Evolutionary conservation across 1,140 invertebrate species (phyloP).

Genomic region (Adoxophyes honmai): DNA sequence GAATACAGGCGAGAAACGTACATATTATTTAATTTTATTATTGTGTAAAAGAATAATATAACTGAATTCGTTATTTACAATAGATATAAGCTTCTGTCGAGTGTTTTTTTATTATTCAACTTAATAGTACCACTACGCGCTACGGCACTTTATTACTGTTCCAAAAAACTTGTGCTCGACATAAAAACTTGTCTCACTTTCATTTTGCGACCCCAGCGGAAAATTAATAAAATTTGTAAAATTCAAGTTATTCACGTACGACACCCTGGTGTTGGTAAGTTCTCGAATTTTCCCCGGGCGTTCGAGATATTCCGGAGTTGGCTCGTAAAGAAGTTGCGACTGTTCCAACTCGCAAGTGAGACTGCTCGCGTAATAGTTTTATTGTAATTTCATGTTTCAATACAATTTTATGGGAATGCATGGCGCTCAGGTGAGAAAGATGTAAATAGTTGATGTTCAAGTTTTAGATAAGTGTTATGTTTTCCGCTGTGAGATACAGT

Average conservation of each 20-base stretch:
- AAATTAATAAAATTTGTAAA: not conserved
- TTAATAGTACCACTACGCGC: too few species aligned
- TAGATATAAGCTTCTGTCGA: too few species aligned
- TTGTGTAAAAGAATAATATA: too few species aligned
- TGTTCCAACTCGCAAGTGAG: conserved; percentile 26
- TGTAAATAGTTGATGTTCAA: not conserved
- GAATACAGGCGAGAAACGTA: too few species aligned
- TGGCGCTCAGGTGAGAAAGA: not conserved
- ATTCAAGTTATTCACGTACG: conserved; percentile 7
- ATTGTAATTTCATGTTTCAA: conserved; percentile 37
- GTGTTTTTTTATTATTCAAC: too few species aligned
- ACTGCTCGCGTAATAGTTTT: conserved; percentile 53
- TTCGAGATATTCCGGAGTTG: conserved; percentile 21
- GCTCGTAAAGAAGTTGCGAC: conserved; percentile 37
- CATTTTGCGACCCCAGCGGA: not conserved
- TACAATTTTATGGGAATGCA: conserved; percentile 23
- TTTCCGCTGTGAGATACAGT: too few species aligned
- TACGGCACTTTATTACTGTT: too few species aligned
- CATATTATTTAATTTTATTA: too few species aligned
- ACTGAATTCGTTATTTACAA: too few species aligned
- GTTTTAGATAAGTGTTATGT: too few species aligned
- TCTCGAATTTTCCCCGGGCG: conserved; percentile 17
- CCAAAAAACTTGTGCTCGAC: not conserved
- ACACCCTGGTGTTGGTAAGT: conserved; percentile 1
- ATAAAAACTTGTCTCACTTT: too few species aligned